Base-by-base conservation (phyloP, 2,888 invertebrate species). In the Drosophila neotestacea region DNA sequence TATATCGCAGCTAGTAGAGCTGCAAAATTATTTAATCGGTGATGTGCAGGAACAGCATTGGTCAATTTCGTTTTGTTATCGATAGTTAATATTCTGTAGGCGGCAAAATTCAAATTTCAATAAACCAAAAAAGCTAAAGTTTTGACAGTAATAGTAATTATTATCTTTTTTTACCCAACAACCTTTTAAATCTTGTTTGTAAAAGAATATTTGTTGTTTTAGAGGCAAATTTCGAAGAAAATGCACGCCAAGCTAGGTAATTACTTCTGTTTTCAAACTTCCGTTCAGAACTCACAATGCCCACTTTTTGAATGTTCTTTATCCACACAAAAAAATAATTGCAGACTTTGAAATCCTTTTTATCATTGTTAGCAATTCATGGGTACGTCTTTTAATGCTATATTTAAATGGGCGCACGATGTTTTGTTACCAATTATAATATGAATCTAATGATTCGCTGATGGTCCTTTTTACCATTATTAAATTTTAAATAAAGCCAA, bases 41-140 rank as follows among this genome's bases (percentile, higher is more conserved):
- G 16, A 32, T 56, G 44, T 36, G 44, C 32, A 36, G 9, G 3
- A 44, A 27, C 51, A 39, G 38, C 6, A 4, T 4, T 46, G 6
- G 27, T 55, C 55, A 22, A 7, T 42, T 41, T 54, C 30, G 55
- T 30, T 7, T 16, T 59, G 47, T 4, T 22, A 22, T 48, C 11
- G 11, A 39, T 27, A 16, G 11, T 22, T 11, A 4, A 6, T 27
- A 4, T 4, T 0, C 22, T 10, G 3, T 22, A 3, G 22, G 22
- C 22, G 22, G 22, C 22, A 22, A 22, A 22, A 22, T 0, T 22
- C 22, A 22, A 22, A 22, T 22, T 22, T 22, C 3, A 22, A 22
- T 22, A 22, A 16, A 16, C 16, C 16, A 16, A 16, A 16, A 16
- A 16, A 16, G 16, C 16, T 16, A 16, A 16, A 16, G 22, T 22